Percentiles rank a stretch among this genome's conserved stretches.
phyloP scores from a whole-genome alignment of 2,113 vertebrate genomes.

The Bostrychus sinensis region DNA sequence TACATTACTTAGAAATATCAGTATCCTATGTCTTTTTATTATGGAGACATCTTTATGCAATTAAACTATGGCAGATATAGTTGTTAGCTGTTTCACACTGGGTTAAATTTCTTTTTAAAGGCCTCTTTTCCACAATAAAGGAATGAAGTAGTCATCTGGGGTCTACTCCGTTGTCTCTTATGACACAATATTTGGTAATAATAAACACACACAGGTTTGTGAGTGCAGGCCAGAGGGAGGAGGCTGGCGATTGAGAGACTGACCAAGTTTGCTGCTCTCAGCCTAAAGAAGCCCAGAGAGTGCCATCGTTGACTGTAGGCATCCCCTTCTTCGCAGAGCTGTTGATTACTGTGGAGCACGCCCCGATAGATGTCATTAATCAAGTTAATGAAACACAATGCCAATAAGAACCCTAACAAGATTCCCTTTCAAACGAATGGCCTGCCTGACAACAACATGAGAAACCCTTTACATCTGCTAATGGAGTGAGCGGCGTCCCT shows the following conservation, averaged over 20 bases:
- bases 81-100: not conserved
- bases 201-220: conserved; percentile 22
- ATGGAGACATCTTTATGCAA: no score
- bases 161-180: conserved; percentile 19
- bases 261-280: conserved; percentile 17
- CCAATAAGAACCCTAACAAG: conserved; percentile 73
- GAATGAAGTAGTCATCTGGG: conserved; percentile 30
- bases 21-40: no score
- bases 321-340: conserved; percentile 55
- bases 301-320: conserved; percentile 46
- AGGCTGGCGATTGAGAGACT: conserved; percentile 8
- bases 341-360: conserved; percentile 68
- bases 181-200: conserved; percentile 19
- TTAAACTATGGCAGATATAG: not conserved
- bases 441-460: conserved; percentile 68
- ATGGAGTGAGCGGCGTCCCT: conserved; percentile 58
- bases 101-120: conserved; percentile 40
- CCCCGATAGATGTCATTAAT: conserved; percentile 73
- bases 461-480: conserved; percentile 65
- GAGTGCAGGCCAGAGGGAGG: conserved; percentile 17
- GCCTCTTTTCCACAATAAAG: conserved; percentile 16
- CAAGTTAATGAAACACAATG: conserved; percentile 78
- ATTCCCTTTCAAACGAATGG: conserved; percentile 57
- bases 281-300: conserved; percentile 34
- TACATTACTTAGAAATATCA: no score